These are phyloP conservation scores for Habroteleia sp. DNA, from an alignment of 2,888 invertebrate species.

Conservation along the genomic window DNA sequence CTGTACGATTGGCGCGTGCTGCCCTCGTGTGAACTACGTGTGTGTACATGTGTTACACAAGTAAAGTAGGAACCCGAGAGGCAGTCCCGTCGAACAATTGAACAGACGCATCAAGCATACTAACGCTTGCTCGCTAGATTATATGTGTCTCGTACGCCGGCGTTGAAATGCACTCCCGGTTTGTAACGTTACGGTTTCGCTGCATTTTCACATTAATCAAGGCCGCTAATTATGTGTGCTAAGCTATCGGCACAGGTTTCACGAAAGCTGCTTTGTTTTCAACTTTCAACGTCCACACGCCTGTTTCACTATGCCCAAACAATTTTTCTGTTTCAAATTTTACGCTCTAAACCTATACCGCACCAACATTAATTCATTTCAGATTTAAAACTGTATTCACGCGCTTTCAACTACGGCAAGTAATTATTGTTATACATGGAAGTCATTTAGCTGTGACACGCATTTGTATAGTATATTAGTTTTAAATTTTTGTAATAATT, in stretches of 20 bases:
- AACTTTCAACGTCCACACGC: conserved; percentile 25
- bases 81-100: conserved; percentile 40
- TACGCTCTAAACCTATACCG: conserved; percentile 8
- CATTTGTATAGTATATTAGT: no score
- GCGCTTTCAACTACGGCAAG: conserved; percentile 21
- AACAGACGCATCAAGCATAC: conserved; percentile 18
- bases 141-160: conserved; percentile 14
- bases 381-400: conserved; percentile 17
- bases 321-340: conserved; percentile 31
- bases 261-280: conserved; percentile 45
- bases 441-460: no score
- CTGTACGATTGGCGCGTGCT: no score
- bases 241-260: conserved; percentile 43
- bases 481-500: no score
- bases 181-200: conserved; percentile 53
- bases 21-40: no score
- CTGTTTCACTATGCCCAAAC: conserved; percentile 3
- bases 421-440: no score
- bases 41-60: conserved; percentile 8
- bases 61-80: conserved; percentile 18
- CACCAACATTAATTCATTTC: conserved; percentile 24
- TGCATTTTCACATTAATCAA: conserved; percentile 58
- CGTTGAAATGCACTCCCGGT: conserved; percentile 49
- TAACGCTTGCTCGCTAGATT: conserved; percentile 24
- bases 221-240: conserved; percentile 57